A percentile compares a stretch with the other conserved stretches of the same genome.
Conservation (phyloP, 2,797 vertebrate species). For the Ceyx erithaca region DNA sequence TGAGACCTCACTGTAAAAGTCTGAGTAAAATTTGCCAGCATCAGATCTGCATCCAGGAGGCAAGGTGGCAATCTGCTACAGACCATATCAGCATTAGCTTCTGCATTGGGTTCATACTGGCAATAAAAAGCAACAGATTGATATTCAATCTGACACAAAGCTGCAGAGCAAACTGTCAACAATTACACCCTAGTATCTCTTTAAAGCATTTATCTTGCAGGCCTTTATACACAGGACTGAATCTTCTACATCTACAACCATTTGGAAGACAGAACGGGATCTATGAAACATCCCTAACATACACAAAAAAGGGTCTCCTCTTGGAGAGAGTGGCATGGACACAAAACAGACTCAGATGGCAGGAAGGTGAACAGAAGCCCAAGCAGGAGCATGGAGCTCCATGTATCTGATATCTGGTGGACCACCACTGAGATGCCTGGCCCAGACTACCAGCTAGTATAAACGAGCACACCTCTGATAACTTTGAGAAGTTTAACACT, state of each 20-base stretch:
- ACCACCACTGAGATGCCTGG: neutral
- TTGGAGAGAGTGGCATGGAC: fast-evolving
- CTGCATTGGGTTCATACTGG: neutral
- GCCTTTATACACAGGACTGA: neutral
- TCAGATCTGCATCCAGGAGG: neutral
- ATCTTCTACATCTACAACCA: neutral
- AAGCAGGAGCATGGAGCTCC: fast-evolving
- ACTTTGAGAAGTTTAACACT: neutral
- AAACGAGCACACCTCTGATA: neutral
- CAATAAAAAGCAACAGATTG: neutral
- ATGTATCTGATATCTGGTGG: fast-evolving
- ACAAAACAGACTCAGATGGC: neutral
- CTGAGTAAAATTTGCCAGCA: neutral
- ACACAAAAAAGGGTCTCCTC: neutral
- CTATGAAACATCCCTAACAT: neutral
- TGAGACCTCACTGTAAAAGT: neutral
- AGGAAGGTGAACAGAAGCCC: neutral
- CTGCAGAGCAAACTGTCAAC: neutral
- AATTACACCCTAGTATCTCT: neutral
- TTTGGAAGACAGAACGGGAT: neutral
- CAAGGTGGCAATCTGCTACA: neutral
- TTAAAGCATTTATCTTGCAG: neutral
- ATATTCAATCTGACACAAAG: neutral
- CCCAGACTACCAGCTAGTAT: neutral
- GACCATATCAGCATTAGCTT: neutral